Evolutionary conservation across 2,797 vertebrate species (phyloP).

Genomic region (Neoniphon sammara): DNA sequence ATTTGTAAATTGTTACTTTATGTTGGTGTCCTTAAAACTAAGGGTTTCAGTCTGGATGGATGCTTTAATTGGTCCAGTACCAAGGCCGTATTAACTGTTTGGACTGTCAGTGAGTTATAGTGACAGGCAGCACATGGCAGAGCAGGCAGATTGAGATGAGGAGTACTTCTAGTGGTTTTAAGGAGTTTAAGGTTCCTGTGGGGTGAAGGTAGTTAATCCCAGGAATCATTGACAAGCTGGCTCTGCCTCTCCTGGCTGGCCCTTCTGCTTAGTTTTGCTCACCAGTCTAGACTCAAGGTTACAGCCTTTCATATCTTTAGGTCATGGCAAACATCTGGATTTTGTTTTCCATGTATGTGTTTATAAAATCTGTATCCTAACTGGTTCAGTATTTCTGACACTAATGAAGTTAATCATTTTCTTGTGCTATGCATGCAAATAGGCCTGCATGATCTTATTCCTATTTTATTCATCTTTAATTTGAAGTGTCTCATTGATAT

Average conservation of each 20-base stretch:
- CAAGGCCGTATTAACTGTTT: background rate
- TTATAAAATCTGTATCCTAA: background rate
- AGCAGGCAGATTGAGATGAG: slow-evolving; percentile 22
- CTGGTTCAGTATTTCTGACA: background rate
- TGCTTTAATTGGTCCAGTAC: slow-evolving; percentile 1
- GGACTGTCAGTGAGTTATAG: slow-evolving; percentile 8
- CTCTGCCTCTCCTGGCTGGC: slow-evolving; percentile 4
- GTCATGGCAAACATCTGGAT: slow-evolving; percentile 1
- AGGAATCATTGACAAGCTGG: slow-evolving; percentile 48
- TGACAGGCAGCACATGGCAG: slow-evolving; percentile 23
- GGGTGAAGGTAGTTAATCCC: slow-evolving; percentile 58
- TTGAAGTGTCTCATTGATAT: background rate
- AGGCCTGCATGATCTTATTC: background rate
- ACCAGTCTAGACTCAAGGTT: slow-evolving; percentile 1
- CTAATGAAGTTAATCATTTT: background rate
- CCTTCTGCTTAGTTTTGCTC: slow-evolving; percentile 2
- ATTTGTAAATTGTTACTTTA: background rate
- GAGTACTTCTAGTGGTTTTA: slow-evolving; percentile 53
- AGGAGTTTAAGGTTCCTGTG: slow-evolving; percentile 41
- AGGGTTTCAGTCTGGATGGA: background rate
- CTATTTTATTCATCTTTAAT: background rate
- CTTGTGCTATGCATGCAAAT: background rate
- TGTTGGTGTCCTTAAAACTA: background rate
- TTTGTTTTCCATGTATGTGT: background rate
- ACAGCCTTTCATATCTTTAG: background rate